Conservation (phyloP, 53 echinoderm and acorn worm genomes). For the Antedon mediterranea region DNA sequence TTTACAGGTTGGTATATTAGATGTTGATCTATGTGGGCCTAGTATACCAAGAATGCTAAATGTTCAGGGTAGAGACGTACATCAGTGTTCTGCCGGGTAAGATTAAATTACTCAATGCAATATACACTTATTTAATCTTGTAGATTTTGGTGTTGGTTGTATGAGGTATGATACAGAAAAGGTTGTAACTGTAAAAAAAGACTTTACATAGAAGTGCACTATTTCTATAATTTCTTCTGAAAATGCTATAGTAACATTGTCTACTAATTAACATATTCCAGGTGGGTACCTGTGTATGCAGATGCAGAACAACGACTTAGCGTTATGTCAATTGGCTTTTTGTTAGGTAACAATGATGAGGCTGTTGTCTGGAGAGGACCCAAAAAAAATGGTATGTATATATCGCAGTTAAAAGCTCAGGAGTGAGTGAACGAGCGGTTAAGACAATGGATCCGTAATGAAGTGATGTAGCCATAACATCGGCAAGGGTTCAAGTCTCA, state of each 20-base stretch:
- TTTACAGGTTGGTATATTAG: slow-evolving; percentile 70
- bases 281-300: slow-evolving; percentile 95
- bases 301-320: slow-evolving; percentile 47
- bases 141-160: too few relatives aligned
- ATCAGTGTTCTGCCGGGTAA: slow-evolving; percentile 91
- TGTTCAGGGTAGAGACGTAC: slow-evolving; percentile 66
- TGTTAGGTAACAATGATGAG: slow-evolving; percentile 58
- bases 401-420: too few relatives aligned
- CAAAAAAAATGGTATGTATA: slow-evolving; percentile 82
- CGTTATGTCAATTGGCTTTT: slow-evolving; percentile 86
- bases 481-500: too few relatives aligned
- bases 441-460: too few relatives aligned
- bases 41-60: slow-evolving; percentile 86
- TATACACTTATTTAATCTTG: neutral
- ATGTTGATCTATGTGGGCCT: slow-evolving; percentile 90
- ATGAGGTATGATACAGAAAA: too few relatives aligned
- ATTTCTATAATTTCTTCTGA: too few relatives aligned
- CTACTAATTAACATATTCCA: slow-evolving; percentile 4
- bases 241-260: neutral
- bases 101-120: neutral
- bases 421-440: too few relatives aligned
- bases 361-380: slow-evolving; percentile 98
- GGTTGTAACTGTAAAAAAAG: too few relatives aligned
- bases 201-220: too few relatives aligned
- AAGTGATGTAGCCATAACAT: too few relatives aligned